These are phyloP conservation scores for Acleris literana DNA, from an alignment of 2,888 invertebrate genomes.

Conservation along the genomic window DNA sequence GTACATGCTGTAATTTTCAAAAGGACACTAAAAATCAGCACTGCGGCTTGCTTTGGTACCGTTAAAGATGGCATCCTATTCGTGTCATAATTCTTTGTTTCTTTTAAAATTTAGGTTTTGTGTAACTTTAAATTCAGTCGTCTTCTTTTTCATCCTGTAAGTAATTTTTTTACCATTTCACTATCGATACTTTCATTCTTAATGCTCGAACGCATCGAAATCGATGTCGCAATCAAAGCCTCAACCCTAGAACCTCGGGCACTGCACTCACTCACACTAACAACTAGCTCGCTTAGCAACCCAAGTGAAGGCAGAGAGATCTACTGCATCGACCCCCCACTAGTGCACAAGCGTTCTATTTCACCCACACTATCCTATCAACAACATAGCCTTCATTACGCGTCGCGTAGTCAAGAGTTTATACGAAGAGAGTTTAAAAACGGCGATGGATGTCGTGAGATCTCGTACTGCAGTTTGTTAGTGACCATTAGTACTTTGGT, in stretches of 20 bases:
- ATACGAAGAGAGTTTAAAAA: neutral
- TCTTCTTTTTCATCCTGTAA: neutral
- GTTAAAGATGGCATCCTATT: no score
- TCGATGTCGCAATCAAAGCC: conserved; percentile 40
- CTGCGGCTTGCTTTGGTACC: no score
- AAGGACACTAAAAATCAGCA: no score
- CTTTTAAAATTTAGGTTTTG: no score
- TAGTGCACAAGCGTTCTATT: conserved; percentile 43
- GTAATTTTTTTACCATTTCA: neutral
- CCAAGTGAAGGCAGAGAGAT: conserved; percentile 77
- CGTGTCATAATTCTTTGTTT: no score
- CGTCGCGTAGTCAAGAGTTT: neutral
- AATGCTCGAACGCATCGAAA: conserved; percentile 40
- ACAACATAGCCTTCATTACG: conserved; percentile 45
- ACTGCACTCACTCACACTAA: conserved; percentile 73
- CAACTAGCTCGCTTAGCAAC: conserved; percentile 68
- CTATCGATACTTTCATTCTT: neutral
- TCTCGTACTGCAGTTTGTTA: neutral
- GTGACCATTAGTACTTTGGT: conserved; percentile 40
- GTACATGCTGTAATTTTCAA: no score
- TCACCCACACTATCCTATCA: conserved; percentile 38
- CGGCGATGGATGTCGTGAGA: conserved; percentile 43
- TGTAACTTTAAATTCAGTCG: no score
- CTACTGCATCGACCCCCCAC: conserved; percentile 55
- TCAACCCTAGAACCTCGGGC: conserved; percentile 61